phyloP scores from a whole-genome alignment of 2,797 vertebrate genomes.

The Sylvilagus floridanus region DNA sequence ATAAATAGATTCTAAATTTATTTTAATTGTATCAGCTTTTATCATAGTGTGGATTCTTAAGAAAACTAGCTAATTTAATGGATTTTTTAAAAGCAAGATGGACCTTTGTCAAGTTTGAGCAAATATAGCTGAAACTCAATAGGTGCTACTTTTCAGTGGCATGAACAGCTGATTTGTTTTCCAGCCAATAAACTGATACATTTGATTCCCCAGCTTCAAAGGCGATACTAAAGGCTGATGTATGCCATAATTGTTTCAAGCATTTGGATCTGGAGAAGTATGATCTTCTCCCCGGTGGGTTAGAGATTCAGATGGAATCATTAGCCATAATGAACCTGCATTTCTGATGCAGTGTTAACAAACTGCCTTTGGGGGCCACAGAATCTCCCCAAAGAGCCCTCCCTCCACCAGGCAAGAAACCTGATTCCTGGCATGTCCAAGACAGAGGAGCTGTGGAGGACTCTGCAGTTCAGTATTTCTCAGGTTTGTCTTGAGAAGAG shows the following conservation, averaged over 20 bases:
- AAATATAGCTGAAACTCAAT: not conserved
- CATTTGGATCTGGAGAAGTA: not conserved
- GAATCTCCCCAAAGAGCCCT: conserved; percentile 9
- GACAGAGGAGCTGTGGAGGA: not conserved
- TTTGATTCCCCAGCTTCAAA: not conserved
- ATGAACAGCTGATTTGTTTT: not conserved
- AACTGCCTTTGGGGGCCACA: not conserved
- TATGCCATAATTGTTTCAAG: not conserved
- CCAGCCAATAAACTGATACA: not conserved
- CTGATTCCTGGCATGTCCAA: not conserved
- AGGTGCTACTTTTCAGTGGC: not conserved
- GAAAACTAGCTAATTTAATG: not conserved
- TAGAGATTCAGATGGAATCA: conserved; percentile 22
- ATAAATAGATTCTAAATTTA: not conserved
- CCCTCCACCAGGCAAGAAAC: not conserved
- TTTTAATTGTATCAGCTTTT: not conserved
- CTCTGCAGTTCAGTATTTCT: not conserved
- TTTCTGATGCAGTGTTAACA: conserved; percentile 24
- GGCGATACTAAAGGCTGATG: not conserved
- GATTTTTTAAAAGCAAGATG: conserved; percentile 9
- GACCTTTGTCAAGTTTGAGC: not conserved
- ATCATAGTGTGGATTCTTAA: not conserved
- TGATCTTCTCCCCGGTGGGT: not conserved
- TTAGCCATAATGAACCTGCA: conserved; percentile 28
- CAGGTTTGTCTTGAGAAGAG: not conserved